These are phyloP conservation scores for Sinocyclocheilus grahami DNA, from an alignment of 2,113 vertebrate species.

Conservation along the genomic window DNA sequence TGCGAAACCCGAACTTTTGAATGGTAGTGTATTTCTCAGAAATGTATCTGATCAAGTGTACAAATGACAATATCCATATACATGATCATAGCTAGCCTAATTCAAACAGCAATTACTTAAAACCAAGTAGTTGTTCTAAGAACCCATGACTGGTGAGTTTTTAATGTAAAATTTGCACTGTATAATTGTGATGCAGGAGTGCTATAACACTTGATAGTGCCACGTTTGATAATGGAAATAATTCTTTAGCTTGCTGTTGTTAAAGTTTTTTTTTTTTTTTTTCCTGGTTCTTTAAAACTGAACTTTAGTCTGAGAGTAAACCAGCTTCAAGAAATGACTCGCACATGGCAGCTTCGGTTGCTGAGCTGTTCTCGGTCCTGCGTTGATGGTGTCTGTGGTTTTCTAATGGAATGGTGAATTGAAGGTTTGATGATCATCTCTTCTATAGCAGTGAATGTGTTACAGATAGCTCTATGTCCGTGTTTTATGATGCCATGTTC, in stretches of 20 bases:
- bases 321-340: not conserved
- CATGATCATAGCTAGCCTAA: not conserved
- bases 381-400: conserved; percentile 6
- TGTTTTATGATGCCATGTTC: not conserved
- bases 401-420: not conserved
- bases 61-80: too few species aligned
- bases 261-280: not conserved
- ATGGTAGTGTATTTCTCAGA: not conserved
- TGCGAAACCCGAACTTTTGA: not conserved
- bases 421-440: not conserved
- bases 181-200: not conserved
- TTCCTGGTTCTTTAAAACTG: not conserved
- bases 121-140: not conserved
- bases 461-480: not conserved
- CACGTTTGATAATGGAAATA: not conserved
- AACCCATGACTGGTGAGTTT: not conserved
- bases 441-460: not conserved
- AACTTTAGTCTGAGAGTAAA: not conserved
- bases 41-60: not conserved
- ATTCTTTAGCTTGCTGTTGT: not conserved
- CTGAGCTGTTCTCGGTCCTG: not conserved
- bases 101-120: not conserved
- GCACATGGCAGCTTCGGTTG: not conserved
- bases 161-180: not conserved
- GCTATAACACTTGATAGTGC: not conserved